A percentile compares a stretch with the other conserved stretches of the same genome.
Conservation (phyloP, 1,140 invertebrate genomes). For the Lordiphosa collinella region DNA sequence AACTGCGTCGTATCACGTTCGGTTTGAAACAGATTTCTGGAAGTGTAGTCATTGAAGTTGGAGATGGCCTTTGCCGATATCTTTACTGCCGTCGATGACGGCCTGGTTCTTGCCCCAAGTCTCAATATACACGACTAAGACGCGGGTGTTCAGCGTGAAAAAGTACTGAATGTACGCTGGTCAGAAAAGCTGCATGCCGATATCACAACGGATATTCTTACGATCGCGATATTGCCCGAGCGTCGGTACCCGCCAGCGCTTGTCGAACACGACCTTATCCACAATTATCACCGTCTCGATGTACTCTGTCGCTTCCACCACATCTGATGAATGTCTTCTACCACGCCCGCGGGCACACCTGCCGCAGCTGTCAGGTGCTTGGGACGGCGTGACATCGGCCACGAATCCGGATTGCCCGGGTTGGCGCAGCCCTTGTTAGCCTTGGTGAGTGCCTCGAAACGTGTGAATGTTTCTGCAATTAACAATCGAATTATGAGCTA, state of each 20-base stretch:
- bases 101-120: slow-evolving; percentile 95
- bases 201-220: slow-evolving; percentile 80
- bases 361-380: slow-evolving; percentile 82
- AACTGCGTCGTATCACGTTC: slow-evolving; percentile 94
- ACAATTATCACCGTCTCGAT: slow-evolving; percentile 95
- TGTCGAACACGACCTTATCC: slow-evolving; percentile 96
- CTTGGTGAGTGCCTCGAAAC: slow-evolving; percentile 94
- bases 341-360: slow-evolving; percentile 64
- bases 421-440: slow-evolving; percentile 93
- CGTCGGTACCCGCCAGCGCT: too few relatives aligned
- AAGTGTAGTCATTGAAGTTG: slow-evolving; percentile 94
- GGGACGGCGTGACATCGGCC: slow-evolving; percentile 83
- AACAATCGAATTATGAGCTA: not conserved
- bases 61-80: slow-evolving; percentile 91
- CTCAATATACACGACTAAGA: slow-evolving; percentile 97
- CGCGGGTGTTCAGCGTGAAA: slow-evolving; percentile 93
- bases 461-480: slow-evolving; percentile 93
- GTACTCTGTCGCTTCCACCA: slow-evolving; percentile 93
- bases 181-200: not conserved
- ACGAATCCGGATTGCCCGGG: slow-evolving; percentile 86
- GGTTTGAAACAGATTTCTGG: slow-evolving; percentile 89
- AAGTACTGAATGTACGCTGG: slow-evolving; percentile 86
- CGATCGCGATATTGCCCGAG: slow-evolving; percentile 98
- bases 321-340: slow-evolving; percentile 83
- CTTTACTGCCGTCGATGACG: slow-evolving; percentile 88